These are phyloP conservation scores for Oenanthe oenanthe DNA, from an alignment of 2,113 vertebrate species.

Conservation along the genomic window DNA sequence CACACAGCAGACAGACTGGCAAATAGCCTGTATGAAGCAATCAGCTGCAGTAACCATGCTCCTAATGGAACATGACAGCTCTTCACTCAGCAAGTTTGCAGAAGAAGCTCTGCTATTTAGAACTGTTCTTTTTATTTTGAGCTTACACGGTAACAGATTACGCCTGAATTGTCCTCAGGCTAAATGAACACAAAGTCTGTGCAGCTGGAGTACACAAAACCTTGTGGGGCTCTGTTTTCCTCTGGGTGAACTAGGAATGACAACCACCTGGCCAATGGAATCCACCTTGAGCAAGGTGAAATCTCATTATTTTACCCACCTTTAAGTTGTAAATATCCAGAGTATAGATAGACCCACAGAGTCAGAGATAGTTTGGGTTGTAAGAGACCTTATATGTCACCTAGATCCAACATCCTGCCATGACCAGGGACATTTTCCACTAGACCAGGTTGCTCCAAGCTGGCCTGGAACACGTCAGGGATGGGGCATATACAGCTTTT, in stretches of 20 bases:
- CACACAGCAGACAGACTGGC: conserved; percentile 5
- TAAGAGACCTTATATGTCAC: background rate
- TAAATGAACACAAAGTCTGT: background rate
- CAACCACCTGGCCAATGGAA: background rate
- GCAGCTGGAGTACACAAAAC: background rate
- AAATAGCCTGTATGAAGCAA: background rate
- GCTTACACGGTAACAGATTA: background rate
- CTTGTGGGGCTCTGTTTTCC: background rate
- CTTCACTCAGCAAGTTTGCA: background rate
- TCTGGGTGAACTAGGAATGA: background rate
- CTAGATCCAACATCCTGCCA: background rate
- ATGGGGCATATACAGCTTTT: background rate
- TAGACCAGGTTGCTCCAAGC: background rate
- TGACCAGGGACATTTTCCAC: background rate
- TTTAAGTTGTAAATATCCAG: background rate
- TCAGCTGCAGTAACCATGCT: background rate
- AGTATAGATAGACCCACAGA: background rate
- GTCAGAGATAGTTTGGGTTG: background rate
- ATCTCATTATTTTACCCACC: background rate
- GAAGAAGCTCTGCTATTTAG: background rate
- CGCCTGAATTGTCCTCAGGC: background rate
- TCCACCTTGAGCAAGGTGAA: background rate
- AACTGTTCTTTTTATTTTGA: conserved; percentile 13
- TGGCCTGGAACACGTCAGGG: background rate
- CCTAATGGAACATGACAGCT: conserved; percentile 1